These are phyloP conservation scores for Hippopotamyrus pictus DNA, from an alignment of 2,797 vertebrate species.

Conservation along the genomic window DNA sequence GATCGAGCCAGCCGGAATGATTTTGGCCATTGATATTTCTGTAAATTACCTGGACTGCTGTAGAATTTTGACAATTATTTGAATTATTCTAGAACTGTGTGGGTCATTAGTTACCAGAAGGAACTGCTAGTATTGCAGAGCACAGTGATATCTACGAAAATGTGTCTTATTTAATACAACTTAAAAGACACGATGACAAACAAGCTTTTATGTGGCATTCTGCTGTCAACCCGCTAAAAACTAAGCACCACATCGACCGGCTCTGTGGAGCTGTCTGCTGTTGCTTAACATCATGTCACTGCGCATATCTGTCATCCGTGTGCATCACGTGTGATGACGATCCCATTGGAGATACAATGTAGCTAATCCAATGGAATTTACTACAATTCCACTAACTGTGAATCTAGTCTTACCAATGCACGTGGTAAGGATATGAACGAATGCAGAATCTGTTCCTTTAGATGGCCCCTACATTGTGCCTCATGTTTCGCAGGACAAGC, in stretches of 20 bases:
- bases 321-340: not conserved
- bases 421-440: not conserved
- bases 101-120: not conserved
- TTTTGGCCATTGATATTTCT: conserved; percentile 3
- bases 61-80: not conserved
- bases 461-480: not conserved
- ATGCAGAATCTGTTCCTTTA: not conserved
- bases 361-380: not conserved
- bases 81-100: not conserved
- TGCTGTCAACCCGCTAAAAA: not conserved
- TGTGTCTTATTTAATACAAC: not conserved
- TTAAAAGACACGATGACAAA: not conserved
- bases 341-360: not conserved
- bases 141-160: not conserved
- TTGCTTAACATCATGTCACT: conserved; percentile 6
- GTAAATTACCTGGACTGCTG: not conserved
- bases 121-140: not conserved
- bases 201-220: not conserved
- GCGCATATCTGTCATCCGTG: not conserved
- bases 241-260: not conserved
- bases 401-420: not conserved
- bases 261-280: not conserved
- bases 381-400: not conserved
- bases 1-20: not conserved
- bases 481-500: not conserved